phyloP scores from a whole-genome alignment of 2,113 vertebrate genomes.

The Alligator mississippiensis region DNA sequence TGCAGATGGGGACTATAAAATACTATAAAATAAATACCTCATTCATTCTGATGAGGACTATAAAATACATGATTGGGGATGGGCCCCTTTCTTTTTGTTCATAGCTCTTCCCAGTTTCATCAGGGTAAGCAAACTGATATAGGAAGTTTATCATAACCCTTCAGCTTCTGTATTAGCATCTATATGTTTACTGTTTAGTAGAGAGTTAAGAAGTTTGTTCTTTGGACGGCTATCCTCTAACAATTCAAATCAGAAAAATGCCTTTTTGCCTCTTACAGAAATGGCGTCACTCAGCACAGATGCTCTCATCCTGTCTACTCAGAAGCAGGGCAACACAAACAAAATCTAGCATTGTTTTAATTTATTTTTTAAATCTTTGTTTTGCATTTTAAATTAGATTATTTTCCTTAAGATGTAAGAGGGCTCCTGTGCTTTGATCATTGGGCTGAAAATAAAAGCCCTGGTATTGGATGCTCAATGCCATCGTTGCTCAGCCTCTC shows the following conservation, averaged over 20 bases:
- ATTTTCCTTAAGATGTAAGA: slow-evolving; percentile 74
- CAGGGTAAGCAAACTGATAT: slow-evolving; percentile 30
- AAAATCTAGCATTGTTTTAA: slow-evolving; percentile 69
- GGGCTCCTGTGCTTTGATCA: slow-evolving; percentile 76
- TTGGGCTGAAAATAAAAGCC: slow-evolving; percentile 70
- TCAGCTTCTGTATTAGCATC: slow-evolving; percentile 46
- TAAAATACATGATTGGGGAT: neutral
- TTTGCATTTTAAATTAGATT: slow-evolving; percentile 75
- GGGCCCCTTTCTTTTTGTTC: neutral
- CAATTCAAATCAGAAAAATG: slow-evolving; percentile 27
- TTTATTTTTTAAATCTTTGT: slow-evolving; percentile 62
- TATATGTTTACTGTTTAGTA: slow-evolving; percentile 33
- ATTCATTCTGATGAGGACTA: neutral
- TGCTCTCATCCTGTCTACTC: slow-evolving; percentile 53
- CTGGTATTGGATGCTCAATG: slow-evolving; percentile 32
- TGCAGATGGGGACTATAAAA: neutral
- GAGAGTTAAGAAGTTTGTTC: slow-evolving; percentile 64
- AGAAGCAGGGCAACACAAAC: slow-evolving; percentile 51
- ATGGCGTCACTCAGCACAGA: slow-evolving; percentile 62
- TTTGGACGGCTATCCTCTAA: slow-evolving; percentile 63
- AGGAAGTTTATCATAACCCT: neutral
- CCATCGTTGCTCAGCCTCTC: slow-evolving; percentile 47
- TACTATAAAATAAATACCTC: no score
- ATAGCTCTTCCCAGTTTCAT: neutral
- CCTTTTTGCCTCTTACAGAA: slow-evolving; percentile 58